phyloP scores from a whole-genome alignment of 2,797 vertebrate species.

The Coccyzus lansbergi region DNA sequence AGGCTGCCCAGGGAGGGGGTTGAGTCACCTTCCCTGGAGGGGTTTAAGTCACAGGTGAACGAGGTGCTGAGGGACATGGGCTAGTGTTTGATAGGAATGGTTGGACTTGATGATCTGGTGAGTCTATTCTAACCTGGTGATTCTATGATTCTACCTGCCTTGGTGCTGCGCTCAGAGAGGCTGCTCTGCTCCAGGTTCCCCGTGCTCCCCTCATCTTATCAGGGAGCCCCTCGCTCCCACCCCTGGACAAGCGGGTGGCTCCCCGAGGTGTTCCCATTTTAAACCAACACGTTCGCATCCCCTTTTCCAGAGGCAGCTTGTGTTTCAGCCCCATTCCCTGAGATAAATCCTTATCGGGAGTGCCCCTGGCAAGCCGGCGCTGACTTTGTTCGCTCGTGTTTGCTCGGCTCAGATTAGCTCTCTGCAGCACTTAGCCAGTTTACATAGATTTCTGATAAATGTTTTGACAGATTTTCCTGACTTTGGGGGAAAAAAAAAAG shows the following conservation, averaged over 20 bases:
- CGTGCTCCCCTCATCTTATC: fast-evolving
- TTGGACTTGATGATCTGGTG: too few relatives aligned
- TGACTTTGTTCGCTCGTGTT: slow-evolving; percentile 59
- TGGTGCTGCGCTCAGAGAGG: background rate
- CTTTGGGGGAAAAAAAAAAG: background rate
- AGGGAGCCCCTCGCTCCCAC: background rate
- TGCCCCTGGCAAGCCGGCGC: slow-evolving; percentile 58
- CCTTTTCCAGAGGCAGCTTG: background rate
- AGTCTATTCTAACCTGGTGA: too few relatives aligned
- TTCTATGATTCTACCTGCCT: background rate
- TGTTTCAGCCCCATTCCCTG: slow-evolving; percentile 59
- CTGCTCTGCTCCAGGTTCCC: fast-evolving
- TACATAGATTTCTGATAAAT: slow-evolving; percentile 68
- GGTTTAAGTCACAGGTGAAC: too few relatives aligned
- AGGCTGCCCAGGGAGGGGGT: too few relatives aligned
- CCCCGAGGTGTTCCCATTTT: fast-evolving
- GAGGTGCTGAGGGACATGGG: too few relatives aligned
- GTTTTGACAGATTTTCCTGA: slow-evolving; percentile 71
- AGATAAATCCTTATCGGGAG: slow-evolving; percentile 64
- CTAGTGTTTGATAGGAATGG: too few relatives aligned
- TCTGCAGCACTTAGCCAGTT: slow-evolving; percentile 55
- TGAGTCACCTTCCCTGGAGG: too few relatives aligned
- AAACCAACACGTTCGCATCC: background rate
- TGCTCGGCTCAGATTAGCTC: slow-evolving; percentile 72
- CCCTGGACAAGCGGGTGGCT: fast-evolving